These are phyloP conservation scores for Uropetala carovei DNA, from an alignment of 2,888 invertebrate genomes.

Conservation along the genomic window DNA sequence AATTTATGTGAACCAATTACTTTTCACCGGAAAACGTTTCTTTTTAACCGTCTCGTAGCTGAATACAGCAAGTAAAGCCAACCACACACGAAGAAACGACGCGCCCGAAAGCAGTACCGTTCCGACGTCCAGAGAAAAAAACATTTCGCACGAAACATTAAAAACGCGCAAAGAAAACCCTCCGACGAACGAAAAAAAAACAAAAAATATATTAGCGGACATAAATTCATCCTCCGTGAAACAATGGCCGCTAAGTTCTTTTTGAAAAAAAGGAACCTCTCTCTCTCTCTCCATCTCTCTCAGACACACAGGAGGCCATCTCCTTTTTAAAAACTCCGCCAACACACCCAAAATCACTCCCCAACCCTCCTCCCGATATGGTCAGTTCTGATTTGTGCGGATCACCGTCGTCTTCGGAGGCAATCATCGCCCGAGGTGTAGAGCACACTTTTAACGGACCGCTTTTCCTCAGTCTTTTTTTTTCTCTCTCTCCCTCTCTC, in stretches of 20 bases:
- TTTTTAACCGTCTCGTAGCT: too few relatives aligned
- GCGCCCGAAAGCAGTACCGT: background rate
- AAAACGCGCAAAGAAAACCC: background rate
- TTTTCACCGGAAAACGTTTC: too few relatives aligned
- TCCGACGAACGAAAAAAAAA: background rate
- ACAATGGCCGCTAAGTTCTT: background rate
- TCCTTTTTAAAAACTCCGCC: background rate
- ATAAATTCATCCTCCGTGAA: background rate
- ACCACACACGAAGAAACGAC: background rate
- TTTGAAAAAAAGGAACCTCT: background rate
- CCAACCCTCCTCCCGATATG: background rate
- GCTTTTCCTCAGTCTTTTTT: background rate
- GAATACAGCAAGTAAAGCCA: too few relatives aligned
- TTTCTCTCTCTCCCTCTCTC: too few relatives aligned
- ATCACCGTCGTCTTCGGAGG: constrained; percentile 43
- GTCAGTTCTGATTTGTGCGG: constrained; percentile 47
- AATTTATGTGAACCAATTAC: too few relatives aligned
- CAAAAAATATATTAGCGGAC: constrained; percentile 18
- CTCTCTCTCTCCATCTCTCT: too few relatives aligned
- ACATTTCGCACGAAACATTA: background rate
- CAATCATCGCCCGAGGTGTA: constrained; percentile 62
- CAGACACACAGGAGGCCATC: too few relatives aligned
- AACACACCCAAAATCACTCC: background rate
- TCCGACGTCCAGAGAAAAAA: background rate
- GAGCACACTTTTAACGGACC: constrained; percentile 38